These are phyloP conservation scores for Sphaeramia orbicularis DNA, from an alignment of 2,797 vertebrate genomes.

Conservation along the genomic window DNA sequence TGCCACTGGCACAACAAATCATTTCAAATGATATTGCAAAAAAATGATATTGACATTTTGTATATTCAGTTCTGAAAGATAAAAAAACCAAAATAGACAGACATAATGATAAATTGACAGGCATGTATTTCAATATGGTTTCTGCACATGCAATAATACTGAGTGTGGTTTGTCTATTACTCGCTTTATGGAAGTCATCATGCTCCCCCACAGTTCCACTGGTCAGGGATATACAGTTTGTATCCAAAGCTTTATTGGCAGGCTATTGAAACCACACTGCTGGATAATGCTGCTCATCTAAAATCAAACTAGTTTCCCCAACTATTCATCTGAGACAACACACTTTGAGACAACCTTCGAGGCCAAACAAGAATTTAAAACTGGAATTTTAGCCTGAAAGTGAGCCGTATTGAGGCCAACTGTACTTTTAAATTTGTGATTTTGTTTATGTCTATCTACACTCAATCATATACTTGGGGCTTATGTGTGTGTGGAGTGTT, in stretches of 20 bases:
- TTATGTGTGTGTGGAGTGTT: slow-evolving; percentile 28
- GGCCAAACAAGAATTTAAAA: slow-evolving; percentile 53
- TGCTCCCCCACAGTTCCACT: slow-evolving; percentile 30
- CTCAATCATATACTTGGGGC: slow-evolving; percentile 46
- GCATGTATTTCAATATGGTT: slow-evolving; percentile 49
- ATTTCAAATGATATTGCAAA: slow-evolving; percentile 23
- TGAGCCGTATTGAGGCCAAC: slow-evolving; percentile 26
- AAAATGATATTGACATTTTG: slow-evolving; percentile 39
- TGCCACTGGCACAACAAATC: slow-evolving; percentile 26
- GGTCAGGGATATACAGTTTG: slow-evolving; percentile 49
- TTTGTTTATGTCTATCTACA: slow-evolving; percentile 43
- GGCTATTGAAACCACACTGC: slow-evolving; percentile 52
- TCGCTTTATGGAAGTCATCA: slow-evolving; percentile 66
- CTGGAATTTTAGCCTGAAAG: slow-evolving; percentile 51
- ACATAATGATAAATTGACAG: slow-evolving; percentile 49
- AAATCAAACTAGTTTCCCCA: slow-evolving; percentile 63
- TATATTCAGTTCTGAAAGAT: slow-evolving; percentile 41
- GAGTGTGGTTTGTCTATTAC: slow-evolving; percentile 61
- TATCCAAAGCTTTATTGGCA: slow-evolving; percentile 66
- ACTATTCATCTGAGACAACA: slow-evolving; percentile 44
- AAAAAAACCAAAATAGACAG: slow-evolving; percentile 37
- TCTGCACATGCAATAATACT: slow-evolving; percentile 47
- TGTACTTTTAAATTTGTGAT: slow-evolving; percentile 64
- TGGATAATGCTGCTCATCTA: slow-evolving; percentile 67
- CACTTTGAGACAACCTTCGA: slow-evolving; percentile 36